A percentile compares a stretch with the other conserved stretches of the same genome.
Conservation (phyloP, 2,113 vertebrate species). For the Protomyctophum bolini region DNA sequence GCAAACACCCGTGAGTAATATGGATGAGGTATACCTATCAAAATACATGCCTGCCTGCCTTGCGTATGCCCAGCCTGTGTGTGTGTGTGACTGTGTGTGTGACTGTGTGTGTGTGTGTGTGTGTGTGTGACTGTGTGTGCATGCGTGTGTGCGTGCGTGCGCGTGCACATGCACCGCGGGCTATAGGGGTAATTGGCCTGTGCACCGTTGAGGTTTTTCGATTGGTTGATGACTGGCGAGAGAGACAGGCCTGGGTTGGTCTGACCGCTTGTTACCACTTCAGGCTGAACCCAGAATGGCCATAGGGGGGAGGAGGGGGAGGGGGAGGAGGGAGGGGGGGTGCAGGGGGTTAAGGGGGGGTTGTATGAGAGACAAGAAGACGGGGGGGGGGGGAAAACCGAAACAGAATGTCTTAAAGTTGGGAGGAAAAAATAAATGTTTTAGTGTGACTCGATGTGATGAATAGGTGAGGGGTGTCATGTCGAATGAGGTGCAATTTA, state of each 20-base stretch:
- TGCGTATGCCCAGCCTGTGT: conserved; percentile 13
- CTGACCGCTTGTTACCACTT: conserved; percentile 53
- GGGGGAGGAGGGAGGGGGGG: conserved; percentile 14
- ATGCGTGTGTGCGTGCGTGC: too few relatives aligned
- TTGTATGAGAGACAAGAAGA: background rate
- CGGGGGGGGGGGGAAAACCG: too few relatives aligned
- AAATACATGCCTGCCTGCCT: conserved; percentile 41
- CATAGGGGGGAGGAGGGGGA: conserved; percentile 5
- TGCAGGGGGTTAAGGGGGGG: too few relatives aligned
- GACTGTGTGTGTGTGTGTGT: too few relatives aligned
- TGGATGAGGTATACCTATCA: conserved; percentile 59
- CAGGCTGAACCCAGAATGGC: conserved; percentile 34
- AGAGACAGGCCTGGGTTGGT: conserved; percentile 15
- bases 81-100: too few relatives aligned
- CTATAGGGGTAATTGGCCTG: conserved; percentile 44
- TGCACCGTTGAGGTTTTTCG: conserved; percentile 38
- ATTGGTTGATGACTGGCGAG: conserved; percentile 38
- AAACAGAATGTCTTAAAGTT: too few relatives aligned
- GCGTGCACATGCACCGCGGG: conserved; percentile 24
- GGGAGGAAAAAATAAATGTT: too few relatives aligned
- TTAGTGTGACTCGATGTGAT: too few relatives aligned
- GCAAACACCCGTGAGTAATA: conserved; percentile 66
- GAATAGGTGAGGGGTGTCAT: too few relatives aligned
- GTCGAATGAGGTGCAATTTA: too few relatives aligned
- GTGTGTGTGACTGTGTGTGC: too few relatives aligned